Evolutionary conservation across 2,888 invertebrate species (phyloP).

Genomic region (Melolontha melolontha): DNA sequence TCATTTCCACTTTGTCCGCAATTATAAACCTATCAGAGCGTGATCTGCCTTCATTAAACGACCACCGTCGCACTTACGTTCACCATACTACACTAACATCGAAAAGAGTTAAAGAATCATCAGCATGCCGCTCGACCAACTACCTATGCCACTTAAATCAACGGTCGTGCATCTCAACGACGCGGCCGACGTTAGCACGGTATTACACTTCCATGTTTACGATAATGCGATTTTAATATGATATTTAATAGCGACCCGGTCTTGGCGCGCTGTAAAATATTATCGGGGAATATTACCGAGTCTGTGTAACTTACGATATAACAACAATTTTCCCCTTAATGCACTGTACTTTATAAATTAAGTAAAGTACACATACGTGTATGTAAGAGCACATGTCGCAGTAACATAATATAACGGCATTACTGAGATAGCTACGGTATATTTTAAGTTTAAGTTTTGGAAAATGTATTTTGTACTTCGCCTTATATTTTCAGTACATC

Average conservation of each 20-base stretch:
- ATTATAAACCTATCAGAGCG: conserved; percentile 36
- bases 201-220: conserved; percentile 15
- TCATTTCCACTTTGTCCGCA: conserved; percentile 24
- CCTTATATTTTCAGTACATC: no score
- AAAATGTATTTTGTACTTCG: no score
- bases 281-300: conserved; percentile 18
- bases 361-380: not conserved
- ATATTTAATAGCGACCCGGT: conserved; percentile 28
- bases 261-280: conserved; percentile 31
- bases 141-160: no score
- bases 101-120: no score
- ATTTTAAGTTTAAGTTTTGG: no score
- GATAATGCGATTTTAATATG: conserved; percentile 42
- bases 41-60: conserved; percentile 20
- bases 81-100: not conserved
- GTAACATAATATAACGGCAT: no score
- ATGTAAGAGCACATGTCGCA: not conserved
- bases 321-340: conserved; percentile 26
- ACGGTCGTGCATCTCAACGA: no score
- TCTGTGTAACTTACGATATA: conserved; percentile 4
- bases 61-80: not conserved
- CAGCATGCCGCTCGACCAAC: no score
- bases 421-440: no score
- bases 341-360: conserved; percentile 20
- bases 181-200: not conserved